phyloP scores from a whole-genome alignment of 2,797 vertebrate species.

The Arnoldichthys spilopterus region DNA sequence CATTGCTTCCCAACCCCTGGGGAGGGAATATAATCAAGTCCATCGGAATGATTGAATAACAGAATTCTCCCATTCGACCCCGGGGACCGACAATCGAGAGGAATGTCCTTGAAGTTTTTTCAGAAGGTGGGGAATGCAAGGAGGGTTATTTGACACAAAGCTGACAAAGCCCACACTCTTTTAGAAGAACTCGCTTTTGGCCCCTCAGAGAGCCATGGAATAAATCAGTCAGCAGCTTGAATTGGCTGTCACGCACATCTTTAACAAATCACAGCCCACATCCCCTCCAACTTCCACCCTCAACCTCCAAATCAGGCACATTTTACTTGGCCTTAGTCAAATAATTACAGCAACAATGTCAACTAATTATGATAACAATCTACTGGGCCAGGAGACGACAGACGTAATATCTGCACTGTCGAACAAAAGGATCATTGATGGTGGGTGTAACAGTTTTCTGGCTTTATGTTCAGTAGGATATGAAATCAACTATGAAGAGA shows the following conservation, averaged over 20 bases:
- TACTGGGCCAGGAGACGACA: conserved; percentile 66
- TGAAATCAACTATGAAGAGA: not conserved
- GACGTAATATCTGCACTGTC: conserved; percentile 68
- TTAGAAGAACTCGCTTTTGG: conserved; percentile 49
- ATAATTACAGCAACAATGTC: conserved; percentile 73
- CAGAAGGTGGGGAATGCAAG: conserved; percentile 62
- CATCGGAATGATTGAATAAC: conserved; percentile 75
- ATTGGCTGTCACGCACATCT: conserved; percentile 70
- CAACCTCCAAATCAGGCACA: conserved; percentile 61
- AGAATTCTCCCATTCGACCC: conserved; percentile 55
- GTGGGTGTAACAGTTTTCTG: not conserved
- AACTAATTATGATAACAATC: conserved; percentile 42
- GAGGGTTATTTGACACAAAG: conserved; percentile 58
- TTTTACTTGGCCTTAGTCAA: conserved; percentile 71
- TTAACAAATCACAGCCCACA: conserved; percentile 74
- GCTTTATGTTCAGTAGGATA: conserved; percentile 1
- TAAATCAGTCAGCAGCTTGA: conserved; percentile 55
- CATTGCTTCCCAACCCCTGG: conserved; percentile 61
- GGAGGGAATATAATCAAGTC: conserved; percentile 66
- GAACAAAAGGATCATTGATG: conserved; percentile 56
- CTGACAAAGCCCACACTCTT: conserved; percentile 58
- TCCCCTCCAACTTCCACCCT: conserved; percentile 45
- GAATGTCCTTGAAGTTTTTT: conserved; percentile 69
- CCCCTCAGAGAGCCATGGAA: conserved; percentile 39
- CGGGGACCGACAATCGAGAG: conserved; percentile 48